Percentiles rank a stretch among this genome's conserved stretches.
Evolutionary conservation across 2,113 vertebrate species (phyloP).

Genomic region (Actinemys pallida): DNA sequence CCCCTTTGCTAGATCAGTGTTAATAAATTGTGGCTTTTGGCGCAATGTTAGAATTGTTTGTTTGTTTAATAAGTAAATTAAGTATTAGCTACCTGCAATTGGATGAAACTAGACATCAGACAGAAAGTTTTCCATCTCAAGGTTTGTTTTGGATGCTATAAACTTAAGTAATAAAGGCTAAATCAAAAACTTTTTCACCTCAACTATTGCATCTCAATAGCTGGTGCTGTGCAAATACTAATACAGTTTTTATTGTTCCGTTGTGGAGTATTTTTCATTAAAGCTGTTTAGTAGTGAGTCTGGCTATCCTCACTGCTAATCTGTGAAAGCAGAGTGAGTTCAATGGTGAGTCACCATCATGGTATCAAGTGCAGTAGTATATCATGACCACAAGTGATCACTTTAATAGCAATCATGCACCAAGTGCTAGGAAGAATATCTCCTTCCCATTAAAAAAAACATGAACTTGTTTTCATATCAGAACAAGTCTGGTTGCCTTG

Average conservation of each 20-base stretch:
- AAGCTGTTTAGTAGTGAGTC: background rate
- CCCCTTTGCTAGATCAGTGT: background rate
- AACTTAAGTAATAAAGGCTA: background rate
- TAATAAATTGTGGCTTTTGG: background rate
- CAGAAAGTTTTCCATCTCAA: background rate
- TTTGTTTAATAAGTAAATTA: background rate
- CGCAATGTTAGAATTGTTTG: background rate
- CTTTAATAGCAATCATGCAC: background rate
- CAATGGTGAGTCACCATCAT: background rate
- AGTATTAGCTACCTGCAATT: background rate
- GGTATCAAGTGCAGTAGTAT: background rate
- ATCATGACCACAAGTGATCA: background rate
- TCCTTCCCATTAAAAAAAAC: constrained; percentile 28
- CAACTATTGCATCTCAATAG: background rate
- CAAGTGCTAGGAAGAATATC: background rate
- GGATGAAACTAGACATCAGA: background rate
- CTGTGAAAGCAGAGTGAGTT: background rate
- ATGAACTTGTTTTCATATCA: background rate
- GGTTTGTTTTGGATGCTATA: background rate
- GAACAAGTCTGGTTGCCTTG: background rate
- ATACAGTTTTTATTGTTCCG: background rate
- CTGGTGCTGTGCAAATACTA: background rate
- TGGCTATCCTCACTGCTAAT: background rate
- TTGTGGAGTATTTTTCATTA: background rate
- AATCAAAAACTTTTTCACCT: background rate